Conservation (phyloP, 1,140 invertebrate species). For the Mamestra configurata region DNA sequence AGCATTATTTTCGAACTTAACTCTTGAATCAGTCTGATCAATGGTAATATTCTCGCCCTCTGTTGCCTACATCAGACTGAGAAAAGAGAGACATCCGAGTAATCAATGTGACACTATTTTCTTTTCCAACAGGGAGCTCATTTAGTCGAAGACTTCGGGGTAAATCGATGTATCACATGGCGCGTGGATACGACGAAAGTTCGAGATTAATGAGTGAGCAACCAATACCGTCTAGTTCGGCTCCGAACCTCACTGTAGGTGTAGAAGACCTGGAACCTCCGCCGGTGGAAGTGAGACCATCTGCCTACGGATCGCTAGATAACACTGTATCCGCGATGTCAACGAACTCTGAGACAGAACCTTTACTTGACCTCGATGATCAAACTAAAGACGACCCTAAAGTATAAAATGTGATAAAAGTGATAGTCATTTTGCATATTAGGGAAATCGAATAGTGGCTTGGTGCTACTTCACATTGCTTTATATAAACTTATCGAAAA, state of each 20-base stretch:
- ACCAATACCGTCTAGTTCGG: slow-evolving; percentile 76
- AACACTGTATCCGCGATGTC: slow-evolving; percentile 64
- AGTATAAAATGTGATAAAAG: slow-evolving; percentile 62
- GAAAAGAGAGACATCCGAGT: no score
- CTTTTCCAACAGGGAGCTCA: slow-evolving; percentile 88
- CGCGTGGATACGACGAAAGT: slow-evolving; percentile 89
- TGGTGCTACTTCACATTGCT: slow-evolving; percentile 35
- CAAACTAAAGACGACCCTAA: slow-evolving; percentile 64
- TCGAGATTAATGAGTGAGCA: slow-evolving; percentile 79
- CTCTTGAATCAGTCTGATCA: no score
- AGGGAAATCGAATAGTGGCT: slow-evolving; percentile 22
- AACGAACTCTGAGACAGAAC: slow-evolving; percentile 74
- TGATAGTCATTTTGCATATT: slow-evolving; percentile 35
- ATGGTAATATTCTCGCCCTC: no score
- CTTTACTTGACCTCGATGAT: slow-evolving; percentile 65
- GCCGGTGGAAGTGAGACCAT: slow-evolving; percentile 68
- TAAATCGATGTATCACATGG: slow-evolving; percentile 91
- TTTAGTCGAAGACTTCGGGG: slow-evolving; percentile 92
- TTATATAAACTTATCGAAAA: neutral
- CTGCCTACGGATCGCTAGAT: slow-evolving; percentile 80
- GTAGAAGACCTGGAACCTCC: slow-evolving; percentile 73
- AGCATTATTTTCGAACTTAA: no score
- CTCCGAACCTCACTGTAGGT: slow-evolving; percentile 70
- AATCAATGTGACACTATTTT: neutral
- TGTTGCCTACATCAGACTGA: no score